Conservation (phyloP, 2,888 invertebrate genomes). For the Bursaphelenchus okinawaensis region DNA sequence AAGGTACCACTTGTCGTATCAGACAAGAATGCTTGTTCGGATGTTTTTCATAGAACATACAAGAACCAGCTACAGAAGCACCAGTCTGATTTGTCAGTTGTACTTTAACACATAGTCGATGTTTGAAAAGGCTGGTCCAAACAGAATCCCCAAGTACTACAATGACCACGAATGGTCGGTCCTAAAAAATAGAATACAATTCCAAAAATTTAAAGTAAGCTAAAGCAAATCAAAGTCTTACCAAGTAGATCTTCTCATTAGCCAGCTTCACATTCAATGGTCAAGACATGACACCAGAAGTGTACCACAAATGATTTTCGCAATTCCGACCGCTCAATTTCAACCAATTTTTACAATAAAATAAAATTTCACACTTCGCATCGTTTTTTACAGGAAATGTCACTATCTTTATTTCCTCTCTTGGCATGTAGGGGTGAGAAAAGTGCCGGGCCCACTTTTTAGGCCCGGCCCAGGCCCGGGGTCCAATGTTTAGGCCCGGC, state of each 20-base stretch:
- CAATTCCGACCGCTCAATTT: no score
- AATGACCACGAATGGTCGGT: slow-evolving; percentile 51
- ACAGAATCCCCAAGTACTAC: slow-evolving; percentile 40
- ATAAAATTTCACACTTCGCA: no score
- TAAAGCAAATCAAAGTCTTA: slow-evolving; percentile 16
- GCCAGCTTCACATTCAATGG: slow-evolving; percentile 35
- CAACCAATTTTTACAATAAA: no score
- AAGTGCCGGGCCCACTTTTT: no score
- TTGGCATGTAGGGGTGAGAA: no score
- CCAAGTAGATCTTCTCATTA: slow-evolving; percentile 28
- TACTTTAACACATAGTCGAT: slow-evolving; percentile 41
- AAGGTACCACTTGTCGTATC: slow-evolving; percentile 44
- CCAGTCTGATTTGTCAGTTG: slow-evolving; percentile 34
- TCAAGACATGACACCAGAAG: no score
- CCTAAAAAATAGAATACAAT: slow-evolving; percentile 21
- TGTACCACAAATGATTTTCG: no score
- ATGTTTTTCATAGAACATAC: slow-evolving; percentile 20
- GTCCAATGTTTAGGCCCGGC: no score
- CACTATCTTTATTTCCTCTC: no score
- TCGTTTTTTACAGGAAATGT: no score
- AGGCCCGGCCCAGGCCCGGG: no score
- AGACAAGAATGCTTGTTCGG: slow-evolving; percentile 35
- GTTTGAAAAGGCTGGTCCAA: slow-evolving; percentile 33
- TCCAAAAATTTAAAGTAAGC: background rate
- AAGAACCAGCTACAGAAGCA: slow-evolving; percentile 28